Evolutionary conservation across 2,888 invertebrate genomes (phyloP).

Genomic region (Cephus runcator): DNA sequence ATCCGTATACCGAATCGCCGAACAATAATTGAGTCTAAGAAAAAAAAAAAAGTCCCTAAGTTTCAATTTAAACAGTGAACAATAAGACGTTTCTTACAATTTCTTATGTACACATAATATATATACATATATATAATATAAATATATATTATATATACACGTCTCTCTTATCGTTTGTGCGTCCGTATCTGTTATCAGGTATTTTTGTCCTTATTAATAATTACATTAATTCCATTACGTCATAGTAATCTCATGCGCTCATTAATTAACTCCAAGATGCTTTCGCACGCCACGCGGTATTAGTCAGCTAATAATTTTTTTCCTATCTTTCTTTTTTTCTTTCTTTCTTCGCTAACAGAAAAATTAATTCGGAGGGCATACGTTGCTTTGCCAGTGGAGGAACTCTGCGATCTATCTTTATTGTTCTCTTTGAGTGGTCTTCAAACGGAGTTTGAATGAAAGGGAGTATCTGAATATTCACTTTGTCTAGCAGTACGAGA

Average conservation of each 20-base stretch:
- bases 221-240: background rate
- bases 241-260: background rate
- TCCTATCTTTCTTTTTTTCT: background rate
- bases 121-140: background rate
- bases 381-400: constrained; percentile 27
- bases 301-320: constrained; percentile 6
- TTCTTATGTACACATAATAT: background rate
- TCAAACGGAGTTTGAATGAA: background rate
- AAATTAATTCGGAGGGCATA: constrained; percentile 37
- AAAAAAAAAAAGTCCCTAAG: background rate
- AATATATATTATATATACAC: background rate
- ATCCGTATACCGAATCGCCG: background rate
- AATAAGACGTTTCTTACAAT: too few species aligned
- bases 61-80: background rate
- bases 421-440: constrained; percentile 29
- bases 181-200: background rate
- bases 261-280: background rate
- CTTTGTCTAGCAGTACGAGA: background rate
- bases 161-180: background rate
- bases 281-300: background rate
- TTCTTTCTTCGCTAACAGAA: background rate
- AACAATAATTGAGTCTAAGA: background rate
- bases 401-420: constrained; percentile 35
- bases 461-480: background rate
- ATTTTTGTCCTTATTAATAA: background rate